phyloP scores from a whole-genome alignment of 2,113 vertebrate genomes.

The Oostethus manadensis region DNA sequence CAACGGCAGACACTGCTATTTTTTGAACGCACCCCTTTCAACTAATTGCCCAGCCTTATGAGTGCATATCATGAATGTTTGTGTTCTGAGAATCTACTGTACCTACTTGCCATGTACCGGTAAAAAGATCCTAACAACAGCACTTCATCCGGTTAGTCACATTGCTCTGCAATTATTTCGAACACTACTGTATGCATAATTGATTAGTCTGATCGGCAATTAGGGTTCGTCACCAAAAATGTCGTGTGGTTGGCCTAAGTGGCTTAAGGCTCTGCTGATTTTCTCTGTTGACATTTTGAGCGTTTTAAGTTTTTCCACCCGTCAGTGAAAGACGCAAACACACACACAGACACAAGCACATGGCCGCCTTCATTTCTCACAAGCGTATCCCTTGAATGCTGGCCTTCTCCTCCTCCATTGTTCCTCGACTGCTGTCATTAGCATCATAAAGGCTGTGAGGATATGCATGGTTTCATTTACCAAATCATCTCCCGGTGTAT shows the following conservation, averaged over 20 bases:
- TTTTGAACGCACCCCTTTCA: too few relatives aligned
- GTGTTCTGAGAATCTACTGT: too few relatives aligned
- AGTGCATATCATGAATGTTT: too few relatives aligned
- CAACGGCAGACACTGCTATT: too few relatives aligned
- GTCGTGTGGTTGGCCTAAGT: background rate
- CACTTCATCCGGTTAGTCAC: too few relatives aligned
- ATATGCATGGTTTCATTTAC: conserved; percentile 86
- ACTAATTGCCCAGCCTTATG: too few relatives aligned
- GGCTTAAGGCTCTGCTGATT: background rate
- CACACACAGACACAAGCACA: conserved; percentile 17
- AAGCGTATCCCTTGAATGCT: conserved; percentile 67
- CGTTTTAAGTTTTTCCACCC: conserved; percentile 19
- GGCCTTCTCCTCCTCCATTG: conserved; percentile 63
- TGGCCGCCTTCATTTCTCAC: conserved; percentile 42
- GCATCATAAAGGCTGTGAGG: conserved; percentile 84
- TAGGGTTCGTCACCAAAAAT: background rate
- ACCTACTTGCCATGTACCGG: too few relatives aligned
- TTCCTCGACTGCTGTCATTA: conserved; percentile 74
- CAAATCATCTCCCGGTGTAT: conserved; percentile 84
- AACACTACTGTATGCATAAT: too few relatives aligned
- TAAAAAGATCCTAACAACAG: too few relatives aligned
- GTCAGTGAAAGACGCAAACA: conserved; percentile 28
- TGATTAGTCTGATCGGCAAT: too few relatives aligned
- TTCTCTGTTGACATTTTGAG: conserved; percentile 16
- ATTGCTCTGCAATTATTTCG: too few relatives aligned